A percentile compares a stretch with the other conserved stretches of the same genome.
Conservation (phyloP, 1,140 invertebrate genomes). For the Homalodisca vitripennis region DNA sequence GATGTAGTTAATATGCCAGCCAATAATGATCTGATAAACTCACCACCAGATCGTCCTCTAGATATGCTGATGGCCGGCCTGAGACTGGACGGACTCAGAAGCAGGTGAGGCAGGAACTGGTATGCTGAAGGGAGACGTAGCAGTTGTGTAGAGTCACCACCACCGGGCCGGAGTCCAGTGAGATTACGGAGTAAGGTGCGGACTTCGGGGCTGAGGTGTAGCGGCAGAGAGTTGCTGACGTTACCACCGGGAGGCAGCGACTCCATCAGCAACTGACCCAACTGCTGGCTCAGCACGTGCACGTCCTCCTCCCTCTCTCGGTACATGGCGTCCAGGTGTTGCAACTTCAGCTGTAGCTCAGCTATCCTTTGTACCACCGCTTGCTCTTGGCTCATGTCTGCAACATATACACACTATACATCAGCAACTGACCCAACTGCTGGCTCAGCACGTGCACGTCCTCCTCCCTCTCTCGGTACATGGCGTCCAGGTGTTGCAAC, state of each 20-base stretch:
- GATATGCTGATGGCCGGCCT: conserved; percentile 76
- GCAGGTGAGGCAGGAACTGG: conserved; percentile 84
- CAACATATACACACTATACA: conserved; percentile 7
- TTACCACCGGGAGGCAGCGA: conserved; percentile 3
- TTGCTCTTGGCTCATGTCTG: conserved; percentile 61
- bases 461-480: conserved; percentile 67
- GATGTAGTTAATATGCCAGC: too few species aligned
- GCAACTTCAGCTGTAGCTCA: conserved; percentile 66
- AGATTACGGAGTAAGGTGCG: conserved; percentile 40
- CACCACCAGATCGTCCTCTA: conserved; percentile 67
- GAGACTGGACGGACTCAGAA: conserved; percentile 74
- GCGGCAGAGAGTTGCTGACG: neutral
- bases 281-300: conserved; percentile 59
- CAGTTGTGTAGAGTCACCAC: conserved; percentile 31
- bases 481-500: conserved; percentile 67
- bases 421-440: conserved; percentile 53
- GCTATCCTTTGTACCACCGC: conserved; percentile 64
- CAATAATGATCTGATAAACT: too few species aligned
- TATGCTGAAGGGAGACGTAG: conserved; percentile 75
- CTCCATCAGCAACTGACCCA: conserved; percentile 48
- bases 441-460: conserved; percentile 65
- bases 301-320: conserved; percentile 68
- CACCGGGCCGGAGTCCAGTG: conserved; percentile 48
- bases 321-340: conserved; percentile 71
- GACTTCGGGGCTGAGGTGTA: conserved; percentile 35